Evolutionary conservation across 92 coral and sea anemone genomes (phyloP), one percentile per base, ranked within the genome.

Genomic region (Umimayanthus kanabou): DNA sequence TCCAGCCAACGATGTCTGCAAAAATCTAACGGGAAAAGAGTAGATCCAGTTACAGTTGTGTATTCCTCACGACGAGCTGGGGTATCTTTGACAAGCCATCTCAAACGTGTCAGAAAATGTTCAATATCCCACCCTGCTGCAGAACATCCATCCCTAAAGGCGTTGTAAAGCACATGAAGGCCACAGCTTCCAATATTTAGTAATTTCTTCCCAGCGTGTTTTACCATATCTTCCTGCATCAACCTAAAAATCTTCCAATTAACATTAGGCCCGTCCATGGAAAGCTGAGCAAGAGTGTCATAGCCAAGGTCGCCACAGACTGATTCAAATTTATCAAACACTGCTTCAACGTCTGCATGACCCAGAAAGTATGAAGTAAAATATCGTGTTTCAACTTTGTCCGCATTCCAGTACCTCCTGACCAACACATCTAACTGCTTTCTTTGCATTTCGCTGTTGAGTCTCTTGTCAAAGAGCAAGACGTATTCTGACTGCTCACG

Each of bases 111-210:
- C 76, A 81, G 43, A 80, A 80, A 73, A 73, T 82, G 82, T 82
- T 73, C 91, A 43, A 88, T 85, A 73, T 82, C 88, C 87, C 88
- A 82, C 73, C 76, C 80, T 72, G 91, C 80, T 88, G 71, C 91
- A 57, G 73, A 55, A 82, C 91, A 23, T 50, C 88, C 91, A 82
- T 79, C 71, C 55, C 83, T 72, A 73, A 88, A 82, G 91, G 91
- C 77, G 67, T 82, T 88, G 91, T 89, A 88, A 89, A 83, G 70
- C 29, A 89, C 73, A 75, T 74, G 88, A 57, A 89, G 43, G 69
- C 88, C 88, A 89, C 91, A 76, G 10, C 78, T 57, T 22, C 88
- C 91, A 77, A 89, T 77, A 81, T 89, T 89, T 50, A 82, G 84
- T 58, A 82, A 61, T 50, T 73, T 57, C 88, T 64, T 89, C 16